A percentile compares a stretch with the other conserved stretches of the same genome.
These are phyloP conservation scores for Odocoileus hemionus DNA, from an alignment of 2,113 vertebrate species.

Conservation along the genomic window DNA sequence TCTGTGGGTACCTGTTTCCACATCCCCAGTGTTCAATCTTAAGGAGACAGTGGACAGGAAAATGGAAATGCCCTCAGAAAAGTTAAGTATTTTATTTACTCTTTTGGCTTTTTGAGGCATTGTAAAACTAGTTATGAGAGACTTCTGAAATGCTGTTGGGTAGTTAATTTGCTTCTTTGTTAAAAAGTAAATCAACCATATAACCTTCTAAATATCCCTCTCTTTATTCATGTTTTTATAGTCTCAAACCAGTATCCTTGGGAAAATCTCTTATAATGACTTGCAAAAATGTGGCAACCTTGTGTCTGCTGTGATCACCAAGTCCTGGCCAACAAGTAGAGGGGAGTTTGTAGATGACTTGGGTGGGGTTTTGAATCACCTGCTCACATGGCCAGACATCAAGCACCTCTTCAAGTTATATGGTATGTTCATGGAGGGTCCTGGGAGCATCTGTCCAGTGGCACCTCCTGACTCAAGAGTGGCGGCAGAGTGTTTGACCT, in stretches of 20 bases:
- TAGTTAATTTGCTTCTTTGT: too few relatives aligned
- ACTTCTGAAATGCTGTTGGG: neutral
- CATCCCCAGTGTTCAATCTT: neutral
- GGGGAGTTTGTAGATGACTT: constrained; percentile 39
- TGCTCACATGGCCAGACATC: constrained; percentile 86
- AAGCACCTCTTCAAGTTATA: constrained; percentile 84
- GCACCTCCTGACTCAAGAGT: too few relatives aligned
- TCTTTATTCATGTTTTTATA: too few relatives aligned
- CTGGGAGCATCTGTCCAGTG: rapidly evolving
- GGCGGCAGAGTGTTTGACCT: rapidly evolving
- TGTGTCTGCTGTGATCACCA: too few relatives aligned
- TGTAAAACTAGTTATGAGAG: neutral
- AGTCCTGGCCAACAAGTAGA: too few relatives aligned
- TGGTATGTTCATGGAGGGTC: constrained; percentile 74
- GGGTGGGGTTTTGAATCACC: constrained; percentile 81
- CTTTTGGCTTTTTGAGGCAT: neutral
- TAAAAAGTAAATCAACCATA: too few relatives aligned
- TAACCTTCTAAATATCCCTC: too few relatives aligned
- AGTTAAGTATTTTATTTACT: neutral
- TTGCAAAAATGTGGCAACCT: too few relatives aligned
- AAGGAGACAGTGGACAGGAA: neutral
- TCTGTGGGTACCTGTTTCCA: rapidly evolving
- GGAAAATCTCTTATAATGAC: too few relatives aligned
- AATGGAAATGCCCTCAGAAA: neutral
- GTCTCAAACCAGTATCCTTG: too few relatives aligned